phyloP scores from a whole-genome alignment of 2,113 vertebrate genomes.

The Takifugu bimaculatus region DNA sequence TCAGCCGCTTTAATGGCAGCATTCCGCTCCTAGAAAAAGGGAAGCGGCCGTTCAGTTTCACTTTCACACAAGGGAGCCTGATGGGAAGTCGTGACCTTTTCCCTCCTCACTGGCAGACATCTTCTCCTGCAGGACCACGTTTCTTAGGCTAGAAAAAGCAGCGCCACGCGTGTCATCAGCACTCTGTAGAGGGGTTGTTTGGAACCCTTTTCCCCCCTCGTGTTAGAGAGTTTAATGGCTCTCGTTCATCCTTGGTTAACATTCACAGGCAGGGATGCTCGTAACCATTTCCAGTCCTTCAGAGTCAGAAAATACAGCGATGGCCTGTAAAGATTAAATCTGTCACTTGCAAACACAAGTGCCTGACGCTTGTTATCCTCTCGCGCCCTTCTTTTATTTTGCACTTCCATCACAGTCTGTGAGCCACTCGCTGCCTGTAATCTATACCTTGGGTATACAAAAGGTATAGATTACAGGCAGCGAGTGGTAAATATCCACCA shows the following conservation, averaged over 20 bases:
- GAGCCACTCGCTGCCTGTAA: slow-evolving; percentile 7
- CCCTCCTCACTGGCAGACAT: background rate
- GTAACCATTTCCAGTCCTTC: slow-evolving; percentile 25
- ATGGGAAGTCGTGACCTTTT: background rate
- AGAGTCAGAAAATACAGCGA: slow-evolving; percentile 15
- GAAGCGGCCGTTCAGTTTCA: no score
- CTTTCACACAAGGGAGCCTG: background rate
- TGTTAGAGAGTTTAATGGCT: no score
- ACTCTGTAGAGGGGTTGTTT: slow-evolving; percentile 1
- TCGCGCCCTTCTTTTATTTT: background rate
- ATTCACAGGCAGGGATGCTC: slow-evolving; percentile 22
- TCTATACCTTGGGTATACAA: slow-evolving; percentile 9
- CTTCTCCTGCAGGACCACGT: background rate
- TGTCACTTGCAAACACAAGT: slow-evolving; percentile 26
- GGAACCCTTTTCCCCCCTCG: no score
- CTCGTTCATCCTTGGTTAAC: no score
- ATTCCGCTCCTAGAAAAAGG: no score
- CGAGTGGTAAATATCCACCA: slow-evolving; percentile 56
- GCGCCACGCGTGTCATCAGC: background rate
- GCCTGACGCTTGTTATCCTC: slow-evolving; percentile 33
- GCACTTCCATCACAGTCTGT: slow-evolving; percentile 11
- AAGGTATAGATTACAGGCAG: slow-evolving; percentile 10
- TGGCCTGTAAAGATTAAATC: slow-evolving; percentile 37
- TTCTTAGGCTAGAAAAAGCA: background rate
- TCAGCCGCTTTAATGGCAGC: no score